Percentiles rank a stretch among this genome's conserved stretches.
phyloP scores from a whole-genome alignment of 2,797 vertebrate genomes.

The Lagorchestes hirsutus region DNA sequence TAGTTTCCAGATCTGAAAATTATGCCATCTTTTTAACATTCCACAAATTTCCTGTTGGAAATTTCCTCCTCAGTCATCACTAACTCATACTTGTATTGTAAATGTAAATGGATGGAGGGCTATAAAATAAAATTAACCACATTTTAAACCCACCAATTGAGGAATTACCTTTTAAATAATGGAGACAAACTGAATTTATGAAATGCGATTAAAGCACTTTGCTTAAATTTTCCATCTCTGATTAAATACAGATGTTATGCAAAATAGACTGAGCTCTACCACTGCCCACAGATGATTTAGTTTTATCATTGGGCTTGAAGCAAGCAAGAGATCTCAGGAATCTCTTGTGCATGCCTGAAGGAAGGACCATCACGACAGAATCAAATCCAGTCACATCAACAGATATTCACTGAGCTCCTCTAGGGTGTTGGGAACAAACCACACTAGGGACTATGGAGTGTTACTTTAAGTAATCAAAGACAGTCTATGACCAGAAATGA shows the following conservation, averaged over 20 bases:
- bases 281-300: conserved; percentile 53
- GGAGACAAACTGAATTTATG: conserved; percentile 70
- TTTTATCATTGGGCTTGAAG: conserved; percentile 43
- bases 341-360: conserved; percentile 4
- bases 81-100: conserved; percentile 37
- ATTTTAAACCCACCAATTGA: conserved; percentile 55
- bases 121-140: conserved; percentile 58
- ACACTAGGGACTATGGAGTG: background rate
- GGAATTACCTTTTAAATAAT: conserved; percentile 65
- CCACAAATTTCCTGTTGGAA: background rate
- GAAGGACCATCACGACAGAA: conserved; percentile 8
- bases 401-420: background rate
- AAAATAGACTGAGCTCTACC: conserved; percentile 59
- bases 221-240: conserved; percentile 63
- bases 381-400: conserved; percentile 26
- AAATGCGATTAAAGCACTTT: conserved; percentile 68
- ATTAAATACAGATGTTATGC: conserved; percentile 75
- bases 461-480: conserved; percentile 35
- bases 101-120: conserved; percentile 47
- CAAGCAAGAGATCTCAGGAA: conserved; percentile 8
- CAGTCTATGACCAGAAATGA: background rate
- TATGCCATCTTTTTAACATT: conserved; percentile 46
- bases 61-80: conserved; percentile 15
- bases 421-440: conserved; percentile 31
- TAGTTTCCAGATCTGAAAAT: conserved; percentile 39